phyloP scores from a whole-genome alignment of 2,888 invertebrate species.

The Eulithis prunata region DNA sequence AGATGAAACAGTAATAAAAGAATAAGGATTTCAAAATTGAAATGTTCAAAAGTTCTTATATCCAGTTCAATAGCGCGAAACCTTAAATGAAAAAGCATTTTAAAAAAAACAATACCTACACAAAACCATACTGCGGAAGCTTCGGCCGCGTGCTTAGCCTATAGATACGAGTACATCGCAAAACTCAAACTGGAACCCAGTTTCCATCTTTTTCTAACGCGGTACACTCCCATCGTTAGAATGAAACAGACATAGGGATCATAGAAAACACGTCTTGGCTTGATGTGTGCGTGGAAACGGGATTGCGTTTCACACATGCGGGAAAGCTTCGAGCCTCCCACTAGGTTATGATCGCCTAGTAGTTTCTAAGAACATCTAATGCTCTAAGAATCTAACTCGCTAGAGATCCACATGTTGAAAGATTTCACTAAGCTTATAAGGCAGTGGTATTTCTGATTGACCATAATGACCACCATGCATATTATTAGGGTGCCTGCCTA shows the following conservation, averaged over 20 bases:
- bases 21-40: constrained; percentile 1
- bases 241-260: constrained; percentile 67
- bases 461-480: too few species aligned
- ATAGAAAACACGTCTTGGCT: constrained; percentile 62
- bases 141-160: constrained; percentile 37
- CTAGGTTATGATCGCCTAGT: constrained; percentile 70
- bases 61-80: constrained; percentile 23
- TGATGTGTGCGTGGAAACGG: constrained; percentile 62
- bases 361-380: constrained; percentile 84
- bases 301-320: constrained; percentile 64
- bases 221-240: constrained; percentile 41
- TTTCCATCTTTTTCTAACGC: constrained; percentile 51
- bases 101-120: constrained; percentile 19
- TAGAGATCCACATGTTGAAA: constrained; percentile 16
- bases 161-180: constrained; percentile 32
- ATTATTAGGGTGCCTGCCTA: too few species aligned
- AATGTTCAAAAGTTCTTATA: not conserved
- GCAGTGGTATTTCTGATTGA: too few species aligned
- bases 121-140: constrained; percentile 17
- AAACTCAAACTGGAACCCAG: constrained; percentile 43
- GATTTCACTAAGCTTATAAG: too few species aligned
- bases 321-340: constrained; percentile 65
- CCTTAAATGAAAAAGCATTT: constrained; percentile 8
- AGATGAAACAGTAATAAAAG: constrained; percentile 4
- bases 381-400: constrained; percentile 70